Conservation (phyloP, 1,140 invertebrate genomes). For the Eupeodes corollae region DNA sequence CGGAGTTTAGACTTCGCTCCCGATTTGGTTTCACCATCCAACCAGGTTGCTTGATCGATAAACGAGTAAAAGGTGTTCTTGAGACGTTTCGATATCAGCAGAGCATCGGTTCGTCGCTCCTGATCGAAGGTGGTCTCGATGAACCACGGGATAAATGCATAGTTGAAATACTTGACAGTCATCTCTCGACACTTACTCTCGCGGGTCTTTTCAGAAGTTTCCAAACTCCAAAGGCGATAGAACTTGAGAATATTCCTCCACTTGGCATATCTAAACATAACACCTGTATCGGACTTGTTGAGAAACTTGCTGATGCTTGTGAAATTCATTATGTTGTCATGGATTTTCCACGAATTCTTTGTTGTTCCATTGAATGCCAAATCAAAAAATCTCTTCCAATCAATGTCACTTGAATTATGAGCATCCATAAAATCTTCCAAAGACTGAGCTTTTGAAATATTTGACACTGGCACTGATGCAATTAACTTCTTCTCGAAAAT, state of each 20-base stretch:
- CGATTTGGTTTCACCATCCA: conserved; percentile 28
- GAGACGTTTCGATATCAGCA: conserved; percentile 18
- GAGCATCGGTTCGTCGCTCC: conserved; percentile 18
- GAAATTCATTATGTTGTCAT: conserved; percentile 18
- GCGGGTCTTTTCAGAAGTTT: conserved; percentile 5
- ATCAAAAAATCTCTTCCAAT: conserved; percentile 26
- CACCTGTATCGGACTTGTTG: conserved; percentile 8
- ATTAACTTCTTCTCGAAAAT: conserved; percentile 21
- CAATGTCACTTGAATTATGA: conserved; percentile 22
- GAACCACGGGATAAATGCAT: conserved; percentile 28
- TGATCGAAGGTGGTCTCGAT: conserved; percentile 22
- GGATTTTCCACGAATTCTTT: conserved; percentile 15
- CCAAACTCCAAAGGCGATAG: conserved; percentile 17
- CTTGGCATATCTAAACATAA: conserved; percentile 14
- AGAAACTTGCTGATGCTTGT: conserved; percentile 18
- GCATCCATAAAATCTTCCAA: conserved; percentile 14
- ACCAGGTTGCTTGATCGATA: conserved; percentile 22
- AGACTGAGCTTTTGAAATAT: conserved; percentile 15
- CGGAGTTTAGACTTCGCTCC: conserved; percentile 22
- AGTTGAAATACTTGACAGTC: conserved; percentile 23
- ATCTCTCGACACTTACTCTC: conserved; percentile 15
- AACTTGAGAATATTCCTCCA: conserved; percentile 20
- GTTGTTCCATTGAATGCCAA: conserved; percentile 23
- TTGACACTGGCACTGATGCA: conserved; percentile 4
- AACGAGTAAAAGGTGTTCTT: conserved; percentile 24